Conservation (phyloP, 2,888 invertebrate genomes). For the Orchestes rusci region DNA sequence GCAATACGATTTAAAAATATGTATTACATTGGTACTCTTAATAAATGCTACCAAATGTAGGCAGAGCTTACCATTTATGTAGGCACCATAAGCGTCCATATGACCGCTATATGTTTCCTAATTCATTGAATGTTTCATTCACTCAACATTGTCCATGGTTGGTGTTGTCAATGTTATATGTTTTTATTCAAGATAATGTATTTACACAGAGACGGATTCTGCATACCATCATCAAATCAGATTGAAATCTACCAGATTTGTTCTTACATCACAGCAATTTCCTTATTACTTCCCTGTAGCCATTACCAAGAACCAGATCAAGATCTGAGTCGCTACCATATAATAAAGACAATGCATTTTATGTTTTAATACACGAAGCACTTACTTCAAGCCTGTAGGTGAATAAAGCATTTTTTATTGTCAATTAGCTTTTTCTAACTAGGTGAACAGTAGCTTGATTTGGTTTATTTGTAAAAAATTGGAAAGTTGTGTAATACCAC, state of each 20-base stretch:
- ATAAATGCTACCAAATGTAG: slow-evolving; percentile 16
- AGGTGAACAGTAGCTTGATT: too few relatives aligned
- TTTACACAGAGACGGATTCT: background rate
- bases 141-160: slow-evolving; percentile 30
- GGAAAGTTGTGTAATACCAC: too few relatives aligned
- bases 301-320: slow-evolving; percentile 10
- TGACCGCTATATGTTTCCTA: slow-evolving; percentile 27
- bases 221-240: background rate
- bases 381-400: too few relatives aligned
- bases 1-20: too few relatives aligned
- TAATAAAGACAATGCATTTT: too few relatives aligned
- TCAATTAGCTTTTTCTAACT: too few relatives aligned
- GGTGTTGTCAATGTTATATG: slow-evolving; percentile 30
- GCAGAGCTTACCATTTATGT: slow-evolving; percentile 17
- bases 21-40: slow-evolving; percentile 11
- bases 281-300: slow-evolving; percentile 4
- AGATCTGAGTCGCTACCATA: slow-evolving; percentile 10
- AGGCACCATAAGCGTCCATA: slow-evolving; percentile 2
- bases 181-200: slow-evolving; percentile 18
- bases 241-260: background rate
- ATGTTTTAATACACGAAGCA: too few relatives aligned
- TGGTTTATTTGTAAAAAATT: too few relatives aligned
- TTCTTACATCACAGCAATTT: background rate
- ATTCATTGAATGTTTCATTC: slow-evolving; percentile 31
- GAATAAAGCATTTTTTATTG: too few relatives aligned